Conservation (phyloP, 2,797 vertebrate genomes). For the Falco novaeseelandiae region DNA sequence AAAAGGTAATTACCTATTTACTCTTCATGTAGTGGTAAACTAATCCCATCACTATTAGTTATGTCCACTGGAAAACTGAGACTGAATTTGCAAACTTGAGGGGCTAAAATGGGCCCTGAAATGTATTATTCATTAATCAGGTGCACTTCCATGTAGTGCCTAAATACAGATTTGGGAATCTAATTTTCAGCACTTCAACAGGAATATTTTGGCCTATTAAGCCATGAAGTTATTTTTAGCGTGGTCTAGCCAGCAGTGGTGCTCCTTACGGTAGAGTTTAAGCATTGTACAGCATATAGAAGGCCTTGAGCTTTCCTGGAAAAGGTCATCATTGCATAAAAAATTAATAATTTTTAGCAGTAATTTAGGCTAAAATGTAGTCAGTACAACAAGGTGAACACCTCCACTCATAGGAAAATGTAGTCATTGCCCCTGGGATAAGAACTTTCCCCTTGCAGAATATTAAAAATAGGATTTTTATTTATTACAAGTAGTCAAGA, state of each 20-base stretch:
- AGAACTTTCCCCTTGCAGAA: constrained; percentile 17
- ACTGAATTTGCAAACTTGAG: neutral
- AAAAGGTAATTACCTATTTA: constrained; percentile 73
- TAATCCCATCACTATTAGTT: constrained; percentile 11
- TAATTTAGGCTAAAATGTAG: constrained; percentile 43
- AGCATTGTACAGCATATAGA: neutral
- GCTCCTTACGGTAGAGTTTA: neutral
- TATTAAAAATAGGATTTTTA: constrained; percentile 33
- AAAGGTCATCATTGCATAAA: neutral
- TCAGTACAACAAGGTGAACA: constrained; percentile 34
- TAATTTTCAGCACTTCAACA: neutral
- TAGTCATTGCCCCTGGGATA: constrained; percentile 47
- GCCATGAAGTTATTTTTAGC: neutral
- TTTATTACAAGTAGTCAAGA: constrained; percentile 35
- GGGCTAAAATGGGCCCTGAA: neutral
- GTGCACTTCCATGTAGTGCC: neutral
- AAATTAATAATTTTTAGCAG: constrained; percentile 23
- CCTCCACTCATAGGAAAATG: constrained; percentile 10
- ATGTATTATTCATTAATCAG: constrained; percentile 15
- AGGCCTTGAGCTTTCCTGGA: constrained; percentile 20
- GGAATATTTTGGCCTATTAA: neutral
- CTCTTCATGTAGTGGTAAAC: constrained; percentile 47
- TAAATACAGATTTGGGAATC: neutral
- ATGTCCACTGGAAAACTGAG: constrained; percentile 18
- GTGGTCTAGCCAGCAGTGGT: neutral